Conservation (phyloP, 2,888 invertebrate genomes). For the Odontomyia ornata region DNA sequence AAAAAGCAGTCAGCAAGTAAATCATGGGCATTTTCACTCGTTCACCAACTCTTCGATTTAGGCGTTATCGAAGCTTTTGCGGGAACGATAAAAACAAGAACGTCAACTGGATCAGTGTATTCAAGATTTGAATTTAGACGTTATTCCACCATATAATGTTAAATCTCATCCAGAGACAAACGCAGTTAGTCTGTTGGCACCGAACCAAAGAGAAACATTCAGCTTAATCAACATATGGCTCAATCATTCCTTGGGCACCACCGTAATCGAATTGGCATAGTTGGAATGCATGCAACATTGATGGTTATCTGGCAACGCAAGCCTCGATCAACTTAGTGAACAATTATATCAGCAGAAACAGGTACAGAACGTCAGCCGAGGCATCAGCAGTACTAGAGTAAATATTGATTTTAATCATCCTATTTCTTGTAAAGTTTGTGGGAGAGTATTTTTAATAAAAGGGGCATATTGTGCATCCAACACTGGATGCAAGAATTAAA, state of each 20-base stretch:
- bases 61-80: constrained; percentile 91
- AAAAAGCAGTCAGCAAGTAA: constrained; percentile 97
- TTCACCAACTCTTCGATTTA: constrained; percentile 93
- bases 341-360: constrained; percentile 76
- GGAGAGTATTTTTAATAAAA: too few relatives aligned
- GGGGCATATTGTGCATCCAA: too few relatives aligned
- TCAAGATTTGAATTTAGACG: constrained; percentile 55
- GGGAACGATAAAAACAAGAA: constrained; percentile 83
- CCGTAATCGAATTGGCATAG: constrained; percentile 97
- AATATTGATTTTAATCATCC: too few relatives aligned
- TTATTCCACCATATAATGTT: constrained; percentile 54
- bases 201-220: constrained; percentile 37
- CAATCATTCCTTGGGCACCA: constrained; percentile 94
- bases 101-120: constrained; percentile 69
- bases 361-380: too few relatives aligned
- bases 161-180: constrained; percentile 55
- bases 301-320: constrained; percentile 81
- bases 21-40: constrained; percentile 93
- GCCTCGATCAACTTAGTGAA: constrained; percentile 75
- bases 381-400: too few relatives aligned
- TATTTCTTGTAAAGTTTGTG: too few relatives aligned
- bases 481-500: too few relatives aligned
- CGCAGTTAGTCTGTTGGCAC: constrained; percentile 55
- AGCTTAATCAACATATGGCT: constrained; percentile 50
- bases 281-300: constrained; percentile 95